Conservation (phyloP, 2,113 vertebrate genomes). For the Antechinus stuartii region DNA sequence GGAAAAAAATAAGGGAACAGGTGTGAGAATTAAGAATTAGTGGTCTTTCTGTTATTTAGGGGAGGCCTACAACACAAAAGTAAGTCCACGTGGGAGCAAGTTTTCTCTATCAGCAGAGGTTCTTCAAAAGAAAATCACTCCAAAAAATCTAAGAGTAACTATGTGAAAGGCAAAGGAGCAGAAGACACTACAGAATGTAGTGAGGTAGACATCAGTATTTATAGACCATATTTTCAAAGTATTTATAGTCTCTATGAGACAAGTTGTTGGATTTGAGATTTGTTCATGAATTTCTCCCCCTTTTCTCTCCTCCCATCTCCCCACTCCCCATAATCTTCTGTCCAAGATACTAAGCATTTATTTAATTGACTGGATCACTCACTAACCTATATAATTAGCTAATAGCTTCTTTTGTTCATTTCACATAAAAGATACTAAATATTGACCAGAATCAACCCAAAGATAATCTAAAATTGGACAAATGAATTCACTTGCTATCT, state of each 20-base stretch:
- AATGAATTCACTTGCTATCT: neutral
- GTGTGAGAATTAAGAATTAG: neutral
- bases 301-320: too few species aligned
- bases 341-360: conserved; percentile 69
- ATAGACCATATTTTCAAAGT: conserved; percentile 10
- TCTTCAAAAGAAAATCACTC: neutral
- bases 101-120: neutral
- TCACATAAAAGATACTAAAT: conserved; percentile 69
- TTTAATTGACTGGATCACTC: conserved; percentile 68
- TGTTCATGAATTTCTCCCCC: conserved; percentile 46
- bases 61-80: neutral
- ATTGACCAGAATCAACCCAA: conserved; percentile 54
- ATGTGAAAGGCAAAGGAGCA: neutral
- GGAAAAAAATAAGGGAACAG: neutral
- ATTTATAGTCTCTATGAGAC: conserved; percentile 24
- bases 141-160: neutral
- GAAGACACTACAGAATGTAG: too few species aligned
- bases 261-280: conserved; percentile 17
- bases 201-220: neutral
- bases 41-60: conserved; percentile 6
- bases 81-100: rapidly evolving
- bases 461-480: conserved; percentile 65
- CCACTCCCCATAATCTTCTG: conserved; percentile 42
- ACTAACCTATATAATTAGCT: conserved; percentile 68
- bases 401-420: conserved; percentile 68